Evolutionary conservation across 1,140 invertebrate species (phyloP).

Genomic region (Drosophila rhopaloa): DNA sequence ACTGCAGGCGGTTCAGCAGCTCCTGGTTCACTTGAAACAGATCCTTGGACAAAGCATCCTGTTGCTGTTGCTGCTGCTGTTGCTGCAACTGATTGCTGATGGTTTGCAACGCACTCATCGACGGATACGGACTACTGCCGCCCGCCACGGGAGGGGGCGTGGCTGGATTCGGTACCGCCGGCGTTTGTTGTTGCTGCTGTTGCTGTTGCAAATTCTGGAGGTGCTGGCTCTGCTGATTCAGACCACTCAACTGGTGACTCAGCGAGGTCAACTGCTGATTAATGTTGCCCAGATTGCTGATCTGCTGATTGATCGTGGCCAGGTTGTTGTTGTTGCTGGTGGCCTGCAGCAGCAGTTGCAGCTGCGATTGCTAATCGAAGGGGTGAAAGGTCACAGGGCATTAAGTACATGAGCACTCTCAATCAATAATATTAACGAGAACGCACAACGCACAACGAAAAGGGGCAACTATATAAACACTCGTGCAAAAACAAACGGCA

Average conservation of each 20-base stretch:
- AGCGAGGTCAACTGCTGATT: conserved; percentile 83
- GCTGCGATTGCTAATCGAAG: conserved; percentile 62
- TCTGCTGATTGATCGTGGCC: conserved; percentile 83
- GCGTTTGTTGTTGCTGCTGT: conserved; percentile 70
- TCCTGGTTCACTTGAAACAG: conserved; percentile 85
- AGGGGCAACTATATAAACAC: conserved; percentile 53
- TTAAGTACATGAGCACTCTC: conserved; percentile 25
- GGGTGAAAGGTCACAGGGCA: conserved; percentile 37
- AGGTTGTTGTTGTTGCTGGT: conserved; percentile 83
- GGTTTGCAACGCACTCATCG: conserved; percentile 78
- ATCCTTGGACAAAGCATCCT: conserved; percentile 80
- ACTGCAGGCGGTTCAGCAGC: conserved; percentile 86
- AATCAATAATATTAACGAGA: conserved; percentile 23
- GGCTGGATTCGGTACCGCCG: conserved; percentile 50
- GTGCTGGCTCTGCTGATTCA: conserved; percentile 84
- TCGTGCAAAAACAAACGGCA: conserved; percentile 65
- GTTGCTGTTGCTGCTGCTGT: conserved; percentile 70
- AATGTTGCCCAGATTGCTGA: conserved; percentile 83
- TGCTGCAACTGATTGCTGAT: conserved; percentile 77
- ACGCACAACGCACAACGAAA: conserved; percentile 22
- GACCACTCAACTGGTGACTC: conserved; percentile 80
- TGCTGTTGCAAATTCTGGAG: conserved; percentile 79
- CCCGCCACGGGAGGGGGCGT: conserved; percentile 47
- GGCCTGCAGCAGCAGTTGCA: conserved; percentile 80
- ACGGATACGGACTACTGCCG: conserved; percentile 61